Evolutionary conservation across 1,140 invertebrate species (phyloP).

Genomic region (Drosophila elegans): DNA sequence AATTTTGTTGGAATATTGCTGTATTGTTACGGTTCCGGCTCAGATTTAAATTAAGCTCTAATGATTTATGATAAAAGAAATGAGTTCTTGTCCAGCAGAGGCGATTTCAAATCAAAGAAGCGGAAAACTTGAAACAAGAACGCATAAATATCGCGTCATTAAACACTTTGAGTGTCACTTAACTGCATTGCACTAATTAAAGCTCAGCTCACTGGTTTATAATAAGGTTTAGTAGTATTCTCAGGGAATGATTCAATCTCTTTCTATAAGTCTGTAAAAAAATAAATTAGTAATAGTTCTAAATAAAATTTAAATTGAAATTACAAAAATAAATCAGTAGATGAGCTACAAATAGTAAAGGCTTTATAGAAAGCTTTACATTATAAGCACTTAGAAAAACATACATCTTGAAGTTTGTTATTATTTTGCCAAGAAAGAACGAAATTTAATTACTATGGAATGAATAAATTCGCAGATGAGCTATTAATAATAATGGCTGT

Average conservation of each 20-base stretch:
- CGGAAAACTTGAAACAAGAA: conserved; percentile 32
- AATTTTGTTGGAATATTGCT: conserved; percentile 43
- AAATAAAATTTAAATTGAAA: background rate
- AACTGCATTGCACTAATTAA: conserved; percentile 21
- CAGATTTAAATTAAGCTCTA: conserved; percentile 60
- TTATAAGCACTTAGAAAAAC: no score
- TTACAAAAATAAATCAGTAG: background rate
- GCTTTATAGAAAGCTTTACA: no score
- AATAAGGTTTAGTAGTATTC: background rate
- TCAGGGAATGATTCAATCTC: background rate
- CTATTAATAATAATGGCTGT: no score
- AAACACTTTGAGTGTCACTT: conserved; percentile 24
- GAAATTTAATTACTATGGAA: no score
- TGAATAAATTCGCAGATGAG: no score
- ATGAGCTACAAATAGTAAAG: no score
- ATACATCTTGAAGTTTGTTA: no score
- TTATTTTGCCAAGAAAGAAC: no score
- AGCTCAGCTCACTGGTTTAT: conserved; percentile 9
- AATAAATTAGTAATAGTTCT: background rate
- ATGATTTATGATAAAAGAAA: conserved; percentile 68
- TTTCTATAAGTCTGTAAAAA: background rate
- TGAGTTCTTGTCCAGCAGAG: conserved; percentile 3
- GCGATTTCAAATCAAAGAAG: conserved; percentile 8
- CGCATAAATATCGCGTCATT: conserved; percentile 19
- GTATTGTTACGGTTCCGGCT: conserved; percentile 63